A percentile compares a stretch with the other conserved stretches of the same genome.
Evolutionary conservation across 1,140 invertebrate species (phyloP).

Genomic region (Nymphalis io): DNA sequence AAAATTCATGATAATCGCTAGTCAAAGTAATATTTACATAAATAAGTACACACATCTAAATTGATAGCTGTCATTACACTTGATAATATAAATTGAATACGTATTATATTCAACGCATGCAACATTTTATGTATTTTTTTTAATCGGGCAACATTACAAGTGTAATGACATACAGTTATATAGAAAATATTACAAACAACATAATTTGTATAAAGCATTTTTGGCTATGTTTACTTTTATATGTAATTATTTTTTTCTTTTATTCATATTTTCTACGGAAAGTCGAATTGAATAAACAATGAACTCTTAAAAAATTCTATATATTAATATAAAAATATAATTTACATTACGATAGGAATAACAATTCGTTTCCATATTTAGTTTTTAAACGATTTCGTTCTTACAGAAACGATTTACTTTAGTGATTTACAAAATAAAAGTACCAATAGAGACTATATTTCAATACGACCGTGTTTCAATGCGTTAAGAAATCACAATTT

Average conservation of each 20-base stretch:
- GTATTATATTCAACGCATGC: not conserved
- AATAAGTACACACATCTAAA: conserved; percentile 29
- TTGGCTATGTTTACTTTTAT: conserved; percentile 15
- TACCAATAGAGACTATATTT: too few species aligned
- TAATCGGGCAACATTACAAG: conserved; percentile 2
- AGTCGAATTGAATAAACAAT: too few species aligned
- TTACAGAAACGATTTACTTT: too few species aligned
- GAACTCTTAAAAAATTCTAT: too few species aligned
- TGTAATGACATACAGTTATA: conserved; percentile 22
- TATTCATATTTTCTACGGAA: too few species aligned
- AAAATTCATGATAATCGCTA: conserved; percentile 29
- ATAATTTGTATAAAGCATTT: conserved; percentile 33
- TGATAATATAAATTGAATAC: not conserved
- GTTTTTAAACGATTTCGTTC: too few species aligned
- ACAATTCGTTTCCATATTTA: too few species aligned
- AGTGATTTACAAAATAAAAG: too few species aligned
- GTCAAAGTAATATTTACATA: conserved; percentile 32
- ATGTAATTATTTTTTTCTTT: conserved; percentile 4
- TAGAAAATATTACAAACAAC: conserved; percentile 31
- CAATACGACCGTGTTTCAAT: too few species aligned
- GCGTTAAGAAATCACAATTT: too few species aligned
- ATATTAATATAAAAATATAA: too few species aligned
- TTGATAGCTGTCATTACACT: not conserved
- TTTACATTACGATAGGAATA: too few species aligned
- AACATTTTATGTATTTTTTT: not conserved